Evolutionary conservation across 2,888 invertebrate genomes (phyloP).

Genomic region (Agrotis clavis): DNA sequence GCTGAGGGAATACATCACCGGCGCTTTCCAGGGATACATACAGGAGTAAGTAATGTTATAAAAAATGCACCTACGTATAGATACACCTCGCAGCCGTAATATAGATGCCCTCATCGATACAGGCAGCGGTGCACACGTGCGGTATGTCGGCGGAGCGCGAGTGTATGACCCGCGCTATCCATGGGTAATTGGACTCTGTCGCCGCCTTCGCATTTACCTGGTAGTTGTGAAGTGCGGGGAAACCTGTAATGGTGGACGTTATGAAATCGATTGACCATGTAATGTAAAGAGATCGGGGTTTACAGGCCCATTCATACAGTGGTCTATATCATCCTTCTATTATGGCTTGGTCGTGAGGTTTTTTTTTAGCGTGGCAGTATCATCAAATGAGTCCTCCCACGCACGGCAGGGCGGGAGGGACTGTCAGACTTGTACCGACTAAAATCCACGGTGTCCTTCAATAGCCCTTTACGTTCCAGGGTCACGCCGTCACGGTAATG

Average conservation of each 20-base stretch:
- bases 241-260: constrained; percentile 15
- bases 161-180: constrained; percentile 81
- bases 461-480: no score
- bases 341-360: no score
- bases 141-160: constrained; percentile 67
- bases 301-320: no score
- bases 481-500: no score
- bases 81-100: constrained; percentile 81
- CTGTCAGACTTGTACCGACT: no score
- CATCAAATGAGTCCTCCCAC: no score
- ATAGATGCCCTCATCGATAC: constrained; percentile 76
- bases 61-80: constrained; percentile 64
- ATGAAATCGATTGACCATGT: neutral
- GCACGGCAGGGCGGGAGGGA: no score
- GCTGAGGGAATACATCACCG: no score
- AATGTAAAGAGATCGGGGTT: neutral
- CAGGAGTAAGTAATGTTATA: neutral
- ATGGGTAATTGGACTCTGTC: constrained; percentile 69
- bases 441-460: no score
- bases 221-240: constrained; percentile 22
- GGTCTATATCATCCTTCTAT: no score
- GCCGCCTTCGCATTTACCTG: constrained; percentile 66
- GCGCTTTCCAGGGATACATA: no score
- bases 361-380: no score
- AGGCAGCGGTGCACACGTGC: constrained; percentile 78